phyloP scores from a whole-genome alignment of 2,113 vertebrate genomes.

The Oreochromis spilurus region DNA sequence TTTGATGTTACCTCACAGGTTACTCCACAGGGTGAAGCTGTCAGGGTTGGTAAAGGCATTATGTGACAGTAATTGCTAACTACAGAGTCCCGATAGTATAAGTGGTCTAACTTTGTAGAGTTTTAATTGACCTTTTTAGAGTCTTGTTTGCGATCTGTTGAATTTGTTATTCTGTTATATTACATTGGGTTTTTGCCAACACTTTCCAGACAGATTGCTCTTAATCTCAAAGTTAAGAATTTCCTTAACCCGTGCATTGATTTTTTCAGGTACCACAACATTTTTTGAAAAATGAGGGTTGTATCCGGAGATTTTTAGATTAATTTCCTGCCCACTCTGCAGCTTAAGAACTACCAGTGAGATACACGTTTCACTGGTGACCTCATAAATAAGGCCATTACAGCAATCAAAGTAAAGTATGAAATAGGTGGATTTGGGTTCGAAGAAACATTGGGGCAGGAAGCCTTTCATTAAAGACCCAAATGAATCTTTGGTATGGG shows the following conservation, averaged over 20 bases:
- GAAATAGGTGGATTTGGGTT: slow-evolving; percentile 63
- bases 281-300: slow-evolving; percentile 59
- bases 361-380: slow-evolving; percentile 15
- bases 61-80: slow-evolving; percentile 13
- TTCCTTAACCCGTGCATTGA: slow-evolving; percentile 58
- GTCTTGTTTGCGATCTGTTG: not conserved
- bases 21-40: slow-evolving; percentile 26
- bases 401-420: slow-evolving; percentile 62
- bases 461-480: slow-evolving; percentile 64
- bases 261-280: slow-evolving; percentile 22
- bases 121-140: not conserved
- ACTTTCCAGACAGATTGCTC: slow-evolving; percentile 33
- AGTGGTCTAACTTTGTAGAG: not conserved
- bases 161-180: not conserved
- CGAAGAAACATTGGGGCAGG: slow-evolving; percentile 51
- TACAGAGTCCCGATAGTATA: not conserved
- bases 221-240: slow-evolving; percentile 46
- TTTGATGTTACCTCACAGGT: slow-evolving; percentile 57
- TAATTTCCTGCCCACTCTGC: slow-evolving; percentile 33
- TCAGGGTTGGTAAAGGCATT: slow-evolving; percentile 16
- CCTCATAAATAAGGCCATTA: slow-evolving; percentile 73
- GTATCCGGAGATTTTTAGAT: slow-evolving; percentile 55
- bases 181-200: not conserved
- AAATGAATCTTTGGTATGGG: slow-evolving; percentile 65
- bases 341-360: slow-evolving; percentile 24